Conservation (phyloP, 2,888 invertebrate genomes). For the Noctuana brunneofusca region DNA sequence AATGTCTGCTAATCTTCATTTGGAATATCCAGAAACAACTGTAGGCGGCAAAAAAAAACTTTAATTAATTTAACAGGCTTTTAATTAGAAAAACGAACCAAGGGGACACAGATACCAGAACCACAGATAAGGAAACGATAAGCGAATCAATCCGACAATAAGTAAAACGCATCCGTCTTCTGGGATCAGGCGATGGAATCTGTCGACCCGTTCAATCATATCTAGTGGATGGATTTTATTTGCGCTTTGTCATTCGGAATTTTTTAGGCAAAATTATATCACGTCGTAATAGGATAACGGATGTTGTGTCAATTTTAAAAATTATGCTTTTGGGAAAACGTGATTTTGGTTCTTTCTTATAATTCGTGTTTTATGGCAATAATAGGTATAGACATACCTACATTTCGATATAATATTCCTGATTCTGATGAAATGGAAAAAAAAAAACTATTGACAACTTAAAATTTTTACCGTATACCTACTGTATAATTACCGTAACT, state of each 20-base stretch:
- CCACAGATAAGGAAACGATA: constrained; percentile 26
- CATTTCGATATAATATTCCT: too few relatives aligned
- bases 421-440: too few relatives aligned
- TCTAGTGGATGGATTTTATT: constrained; percentile 23
- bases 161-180: constrained; percentile 33
- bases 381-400: too few relatives aligned
- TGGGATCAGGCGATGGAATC: constrained; percentile 21
- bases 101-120: neutral
- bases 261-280: neutral
- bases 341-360: too few relatives aligned
- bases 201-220: constrained; percentile 31
- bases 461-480: too few relatives aligned
- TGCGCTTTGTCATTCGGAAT: neutral
- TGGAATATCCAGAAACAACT: too few relatives aligned
- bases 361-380: too few relatives aligned
- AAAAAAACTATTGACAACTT: too few relatives aligned
- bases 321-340: too few relatives aligned
- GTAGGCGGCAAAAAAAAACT: too few relatives aligned
- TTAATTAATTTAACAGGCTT: neutral
- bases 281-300: neutral
- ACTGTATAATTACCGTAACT: too few relatives aligned
- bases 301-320: neutral
- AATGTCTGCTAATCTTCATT: too few relatives aligned
- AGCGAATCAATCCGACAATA: constrained; percentile 31
- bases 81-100: neutral